Evolutionary conservation across 2,797 vertebrate species (phyloP), one percentile per base, ranked within the genome.

Genomic region (Chelidonichthys spinosus): DNA sequence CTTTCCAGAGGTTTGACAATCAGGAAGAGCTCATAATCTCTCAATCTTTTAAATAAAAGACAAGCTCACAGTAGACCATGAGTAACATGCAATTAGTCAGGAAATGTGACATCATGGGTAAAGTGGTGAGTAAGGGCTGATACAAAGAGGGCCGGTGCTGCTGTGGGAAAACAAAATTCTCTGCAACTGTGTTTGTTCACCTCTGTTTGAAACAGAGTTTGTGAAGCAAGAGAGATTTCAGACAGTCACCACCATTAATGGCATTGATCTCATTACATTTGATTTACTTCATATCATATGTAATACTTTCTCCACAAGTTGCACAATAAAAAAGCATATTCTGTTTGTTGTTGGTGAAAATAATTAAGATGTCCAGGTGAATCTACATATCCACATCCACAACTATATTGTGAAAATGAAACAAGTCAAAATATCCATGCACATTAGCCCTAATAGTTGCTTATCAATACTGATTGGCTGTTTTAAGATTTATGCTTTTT

Each of bases 1-100:
- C 2, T 18, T 61, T 35, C 11, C 42, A 37, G 39, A 33, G 0
- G 46, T 39, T 52, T 40, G 49, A 25, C 25, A 25, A 25, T 25
- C 25, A 25, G 25, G 25, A n/a, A 66, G 18, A 72, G 11, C 15
- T 70, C 33, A 17, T 7, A 0, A 63, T 85, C 81, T 77, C 75
- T 69, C 18, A 47, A 72, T 18, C 7, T 44, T 18, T 43, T 11
- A 11, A 9, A 4, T 1, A 62, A 40, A 43, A 40, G 11, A 79
- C 76, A 39, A 54, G 56, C 39, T 56, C 42, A 74, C n/a, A 15
- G 3, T 52, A 3, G 10, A 6, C 17, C 5, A 2, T n/a, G 11
- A 9, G 9, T 42, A 50, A 61, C 55, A 0, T 71, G 42, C 13
- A 33, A 15, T 52, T 13, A 15, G 3, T 66, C 13, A 58, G 5